A percentile compares a stretch with the other conserved stretches of the same genome.
phyloP scores from a whole-genome alignment of 2,888 invertebrate genomes.

The Melanostoma scalare region DNA sequence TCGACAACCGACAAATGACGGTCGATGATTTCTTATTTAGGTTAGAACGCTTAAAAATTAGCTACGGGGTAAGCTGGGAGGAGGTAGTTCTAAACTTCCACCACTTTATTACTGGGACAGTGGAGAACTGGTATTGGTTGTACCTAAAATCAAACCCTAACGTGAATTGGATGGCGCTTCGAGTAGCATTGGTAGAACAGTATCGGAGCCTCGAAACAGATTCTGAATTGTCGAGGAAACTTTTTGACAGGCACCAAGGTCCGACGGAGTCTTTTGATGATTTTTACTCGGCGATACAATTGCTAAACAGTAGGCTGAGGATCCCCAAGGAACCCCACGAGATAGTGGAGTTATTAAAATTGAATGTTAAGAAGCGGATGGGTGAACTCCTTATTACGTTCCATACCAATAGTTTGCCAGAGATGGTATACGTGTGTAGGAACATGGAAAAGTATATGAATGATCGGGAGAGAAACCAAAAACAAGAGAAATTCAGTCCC shows the following conservation, averaged over 20 bases:
- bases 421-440: background rate
- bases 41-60: background rate
- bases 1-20: background rate
- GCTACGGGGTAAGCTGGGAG: background rate
- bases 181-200: slow-evolving; percentile 9
- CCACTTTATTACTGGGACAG: background rate
- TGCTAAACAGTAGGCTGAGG: background rate
- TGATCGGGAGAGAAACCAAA: background rate
- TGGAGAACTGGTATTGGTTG: background rate
- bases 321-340: slow-evolving; percentile 4
- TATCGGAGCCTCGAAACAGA: slow-evolving; percentile 16
- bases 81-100: background rate
- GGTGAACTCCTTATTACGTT: background rate
- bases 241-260: background rate
- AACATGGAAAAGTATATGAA: background rate
- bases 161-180: background rate
- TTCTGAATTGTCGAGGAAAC: slow-evolving; percentile 6
- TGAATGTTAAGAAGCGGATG: background rate
- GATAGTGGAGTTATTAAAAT: background rate
- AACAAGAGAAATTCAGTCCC: too few relatives aligned
- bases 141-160: background rate
- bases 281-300: slow-evolving; percentile 1
- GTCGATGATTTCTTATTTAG: slow-evolving; percentile 3
- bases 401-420: background rate
- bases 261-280: slow-evolving; percentile 12